Evolutionary conservation across 2,113 vertebrate genomes (phyloP), one percentile per base, ranked within the genome.

Genomic region (Odontophorus gujanensis): DNA sequence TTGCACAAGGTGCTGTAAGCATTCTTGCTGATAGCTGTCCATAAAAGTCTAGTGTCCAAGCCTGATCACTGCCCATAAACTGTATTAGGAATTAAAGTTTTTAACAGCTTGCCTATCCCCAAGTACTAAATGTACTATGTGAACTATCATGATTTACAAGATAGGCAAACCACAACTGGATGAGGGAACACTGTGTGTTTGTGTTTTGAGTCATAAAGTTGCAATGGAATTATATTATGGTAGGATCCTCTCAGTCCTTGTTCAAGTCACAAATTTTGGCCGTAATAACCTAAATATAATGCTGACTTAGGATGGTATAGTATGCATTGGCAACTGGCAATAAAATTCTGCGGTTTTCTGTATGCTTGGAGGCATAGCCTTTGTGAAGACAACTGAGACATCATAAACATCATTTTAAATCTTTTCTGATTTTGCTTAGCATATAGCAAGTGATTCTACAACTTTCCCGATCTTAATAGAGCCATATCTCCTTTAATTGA

Each of bases 151-250:
- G 47, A 77, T 71, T 25, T 30, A 40, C 2, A 67, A 34, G 17
- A 73, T 16, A 69, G 74, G 34, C 21, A 77, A 87, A 36, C 8
- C 6, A 22, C 1, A 1, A 12, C 45, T 34, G 28, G 14, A 16
- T n/a, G 69, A 2, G 8, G 61, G 25, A 81, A 51, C 28, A 57
- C 13, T 12, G 24, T 85, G 50, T 13, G 45, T 81, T 86, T 95
- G 22, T 73, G 63, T 85, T 91, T 96, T 87, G 72, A 95, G 75
- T 61, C 76, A 80, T 80, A 85, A 96, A 91, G 40, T 61, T 71
- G 30, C 32, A 94, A 85, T 51, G 45, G 68, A 87, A 80, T 34
- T 86, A 62, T 66, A 85, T 93, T 78, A 77, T 58, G 53, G 51
- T 21, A 58, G n/a, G 30, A 85, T 51, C 43, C 36, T 83, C 34